phyloP scores from a whole-genome alignment of 2,113 vertebrate species.

The Himantopus leucocephalus region DNA sequence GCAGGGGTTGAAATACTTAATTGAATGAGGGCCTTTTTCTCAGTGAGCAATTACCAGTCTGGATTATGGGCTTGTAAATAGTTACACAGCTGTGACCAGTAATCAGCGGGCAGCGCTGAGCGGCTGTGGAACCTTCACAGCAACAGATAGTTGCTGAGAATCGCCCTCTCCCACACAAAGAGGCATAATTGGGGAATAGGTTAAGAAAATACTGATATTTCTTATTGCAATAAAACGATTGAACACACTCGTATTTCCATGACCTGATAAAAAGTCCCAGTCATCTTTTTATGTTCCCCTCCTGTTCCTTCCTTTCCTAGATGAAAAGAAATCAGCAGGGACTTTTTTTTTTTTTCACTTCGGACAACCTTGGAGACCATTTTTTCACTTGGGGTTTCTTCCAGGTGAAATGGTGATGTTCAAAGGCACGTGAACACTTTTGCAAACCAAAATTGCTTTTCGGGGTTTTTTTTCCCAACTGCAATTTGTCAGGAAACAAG shows the following conservation, averaged over 20 bases:
- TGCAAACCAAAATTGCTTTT: neutral
- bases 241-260: fast-evolving
- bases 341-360: neutral
- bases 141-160: neutral
- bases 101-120: neutral
- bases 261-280: neutral
- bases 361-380: neutral
- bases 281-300: neutral
- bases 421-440: neutral
- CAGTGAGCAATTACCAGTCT: neutral
- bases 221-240: neutral
- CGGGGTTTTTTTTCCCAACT: neutral
- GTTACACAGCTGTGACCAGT: neutral
- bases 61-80: neutral
- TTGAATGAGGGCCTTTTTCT: neutral
- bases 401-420: neutral
- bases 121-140: neutral
- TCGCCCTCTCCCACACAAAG: neutral
- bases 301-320: neutral
- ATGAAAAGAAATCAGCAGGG: fast-evolving
- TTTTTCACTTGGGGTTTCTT: neutral
- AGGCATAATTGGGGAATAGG: neutral
- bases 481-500: neutral
- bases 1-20: neutral
- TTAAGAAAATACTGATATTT: neutral